Conservation (phyloP, 92 coral and sea anemone genomes). For the Parazoanthus swiftii region DNA sequence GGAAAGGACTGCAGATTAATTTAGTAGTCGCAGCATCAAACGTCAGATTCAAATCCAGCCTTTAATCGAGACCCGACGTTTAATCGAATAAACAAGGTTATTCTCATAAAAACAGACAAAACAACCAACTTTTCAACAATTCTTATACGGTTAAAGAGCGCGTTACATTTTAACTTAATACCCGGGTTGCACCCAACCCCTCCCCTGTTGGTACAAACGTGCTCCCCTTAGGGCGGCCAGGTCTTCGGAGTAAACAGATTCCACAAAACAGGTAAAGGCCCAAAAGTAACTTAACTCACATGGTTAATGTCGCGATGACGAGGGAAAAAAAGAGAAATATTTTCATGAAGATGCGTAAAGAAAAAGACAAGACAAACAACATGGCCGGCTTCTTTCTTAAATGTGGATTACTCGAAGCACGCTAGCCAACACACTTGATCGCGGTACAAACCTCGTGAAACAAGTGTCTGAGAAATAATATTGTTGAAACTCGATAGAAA, state of each 20-base stretch:
- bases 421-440: not conserved
- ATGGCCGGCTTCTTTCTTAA: not conserved
- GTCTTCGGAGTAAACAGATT: too few relatives aligned
- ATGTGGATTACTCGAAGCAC: not conserved
- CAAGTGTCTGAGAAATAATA: not conserved
- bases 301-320: not conserved
- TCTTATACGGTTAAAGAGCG: not conserved
- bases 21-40: too few relatives aligned
- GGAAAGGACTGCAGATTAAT: not conserved
- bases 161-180: too few relatives aligned
- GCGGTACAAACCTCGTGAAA: not conserved
- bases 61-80: not conserved
- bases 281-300: too few relatives aligned
- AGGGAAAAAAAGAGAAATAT: not conserved
- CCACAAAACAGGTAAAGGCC: too few relatives aligned
- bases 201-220: not conserved
- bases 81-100: conserved; percentile 10
- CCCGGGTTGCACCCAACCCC: not conserved
- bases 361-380: not conserved
- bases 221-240: too few relatives aligned
- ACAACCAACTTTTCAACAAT: not conserved
- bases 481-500: not conserved
- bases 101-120: not conserved
- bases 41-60: not conserved
- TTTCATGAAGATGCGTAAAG: not conserved